Evolutionary conservation across 2,888 invertebrate genomes (phyloP), one percentile per base, ranked within the genome.

Genomic region (Sinopyrophorus schimmeli): DNA sequence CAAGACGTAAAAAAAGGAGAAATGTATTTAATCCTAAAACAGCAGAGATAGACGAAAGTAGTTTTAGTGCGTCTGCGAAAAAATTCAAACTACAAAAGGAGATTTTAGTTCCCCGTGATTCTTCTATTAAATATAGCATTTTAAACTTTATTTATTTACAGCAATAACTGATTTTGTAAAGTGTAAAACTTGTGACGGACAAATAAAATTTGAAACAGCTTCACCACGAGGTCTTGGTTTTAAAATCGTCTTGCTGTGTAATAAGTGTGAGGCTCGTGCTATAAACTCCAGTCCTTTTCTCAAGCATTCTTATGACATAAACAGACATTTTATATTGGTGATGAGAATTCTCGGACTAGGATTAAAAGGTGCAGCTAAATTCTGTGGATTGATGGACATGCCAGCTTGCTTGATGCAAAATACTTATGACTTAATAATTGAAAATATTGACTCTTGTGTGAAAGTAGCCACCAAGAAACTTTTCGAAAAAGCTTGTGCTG

Each of bases 321-420:
- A 54, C 26, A 39, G 50, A 30, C 46, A 47, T 5, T 52, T 47
- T 26, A 37, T 54, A 21, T 54, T 48, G 35, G 38, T 32, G n/a
- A 56, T 56, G 56, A 38, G 50, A 39, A 23, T 37, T 17, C 41
- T 55, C 3, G 55, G 57, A 10, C 5, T 53, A 32, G 55, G 55
- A 32, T 44, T 44, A 4, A 20, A 38, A 50, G 51, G 53, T 16
- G 7, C 10, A 5, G 7, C 6, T 11, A 54, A 52, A 20, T 54
- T 54, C 34, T 54, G 51, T 40, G 54, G 53, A 1, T n/a, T 53
- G 12, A 55, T 57, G 57, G 48, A 57, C 35, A 53, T 55, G 52
- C 47, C 53, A n/a, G 3, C 12, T 23, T 55, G 40, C 27, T 7
- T 55, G 10, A 18, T n/a, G 6, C 24, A 51, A 6, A 5, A 3